Evolutionary conservation across 1,140 invertebrate genomes (phyloP).

Genomic region (Uloborus diversus): DNA sequence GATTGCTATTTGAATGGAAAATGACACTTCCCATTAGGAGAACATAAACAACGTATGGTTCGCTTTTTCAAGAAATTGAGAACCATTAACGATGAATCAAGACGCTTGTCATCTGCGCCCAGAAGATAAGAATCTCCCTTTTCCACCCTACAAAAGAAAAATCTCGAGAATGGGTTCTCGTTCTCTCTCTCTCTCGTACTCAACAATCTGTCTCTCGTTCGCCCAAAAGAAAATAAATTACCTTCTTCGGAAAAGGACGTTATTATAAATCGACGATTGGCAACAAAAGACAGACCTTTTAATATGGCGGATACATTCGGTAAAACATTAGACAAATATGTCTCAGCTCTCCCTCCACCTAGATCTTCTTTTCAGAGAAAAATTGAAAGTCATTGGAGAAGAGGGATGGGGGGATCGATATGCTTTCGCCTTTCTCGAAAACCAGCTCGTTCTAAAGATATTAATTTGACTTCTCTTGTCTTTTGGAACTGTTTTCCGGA

Average conservation of each 20-base stretch:
- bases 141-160: constrained; percentile 45
- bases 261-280: constrained; percentile 56
- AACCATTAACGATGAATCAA: constrained; percentile 51
- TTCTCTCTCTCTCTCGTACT: neutral
- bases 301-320: constrained; percentile 56
- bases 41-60: neutral
- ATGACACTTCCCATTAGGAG: neutral
- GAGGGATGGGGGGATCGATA: constrained; percentile 23
- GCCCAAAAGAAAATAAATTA: constrained; percentile 48
- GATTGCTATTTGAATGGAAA: constrained; percentile 42
- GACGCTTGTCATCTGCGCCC: constrained; percentile 31
- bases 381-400: constrained; percentile 27
- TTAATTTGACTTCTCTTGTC: constrained; percentile 56
- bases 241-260: constrained; percentile 39
- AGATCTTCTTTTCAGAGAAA: constrained; percentile 36
- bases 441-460: constrained; percentile 37
- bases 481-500: neutral
- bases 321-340: constrained; percentile 57
- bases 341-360: neutral
- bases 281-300: constrained; percentile 54
- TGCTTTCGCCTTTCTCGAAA: constrained; percentile 22
- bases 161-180: constrained; percentile 20
- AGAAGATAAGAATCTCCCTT: constrained; percentile 30
- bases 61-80: constrained; percentile 21
- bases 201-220: constrained; percentile 32